These are phyloP conservation scores for Pterocles orientalis DNA, from an alignment of 2,113 vertebrate species.

Conservation along the genomic window DNA sequence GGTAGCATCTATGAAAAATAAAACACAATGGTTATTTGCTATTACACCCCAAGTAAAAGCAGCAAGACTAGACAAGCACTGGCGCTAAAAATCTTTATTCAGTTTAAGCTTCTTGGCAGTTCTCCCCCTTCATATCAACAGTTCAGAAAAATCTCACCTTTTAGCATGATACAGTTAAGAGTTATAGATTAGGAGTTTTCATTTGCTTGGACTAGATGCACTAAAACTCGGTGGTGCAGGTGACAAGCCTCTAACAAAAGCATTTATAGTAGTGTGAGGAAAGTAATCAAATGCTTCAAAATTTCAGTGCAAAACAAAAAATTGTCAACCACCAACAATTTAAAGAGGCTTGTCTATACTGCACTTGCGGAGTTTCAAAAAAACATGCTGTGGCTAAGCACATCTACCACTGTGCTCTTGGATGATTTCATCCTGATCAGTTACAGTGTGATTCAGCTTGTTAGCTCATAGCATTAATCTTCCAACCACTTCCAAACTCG, in stretches of 20 bases:
- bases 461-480: conserved; percentile 20
- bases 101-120: not conserved
- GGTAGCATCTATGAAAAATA: conserved; percentile 88
- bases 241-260: conserved; percentile 25
- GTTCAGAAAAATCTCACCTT: not conserved
- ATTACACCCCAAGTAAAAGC: not conserved
- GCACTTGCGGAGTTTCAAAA: not conserved
- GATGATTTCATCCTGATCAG: conserved; percentile 24
- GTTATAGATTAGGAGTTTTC: not conserved
- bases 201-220: not conserved
- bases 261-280: not conserved
- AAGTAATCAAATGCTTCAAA: conserved; percentile 24
- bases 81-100: not conserved
- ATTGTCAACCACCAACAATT: not conserved
- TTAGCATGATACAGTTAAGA: not conserved
- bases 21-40: conserved; percentile 27
- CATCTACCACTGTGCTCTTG: not conserved
- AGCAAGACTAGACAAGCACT: not conserved
- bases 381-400: conserved; percentile 24
- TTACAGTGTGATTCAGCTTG: conserved; percentile 17
- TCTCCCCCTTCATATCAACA: not conserved
- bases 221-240: not conserved
- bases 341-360: not conserved
- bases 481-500: not conserved
- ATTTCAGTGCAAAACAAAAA: not conserved